A percentile compares a stretch with the other conserved stretches of the same genome.
These are phyloP conservation scores for Melanostoma mellinum DNA, from an alignment of 2,888 invertebrate species.

Conservation along the genomic window DNA sequence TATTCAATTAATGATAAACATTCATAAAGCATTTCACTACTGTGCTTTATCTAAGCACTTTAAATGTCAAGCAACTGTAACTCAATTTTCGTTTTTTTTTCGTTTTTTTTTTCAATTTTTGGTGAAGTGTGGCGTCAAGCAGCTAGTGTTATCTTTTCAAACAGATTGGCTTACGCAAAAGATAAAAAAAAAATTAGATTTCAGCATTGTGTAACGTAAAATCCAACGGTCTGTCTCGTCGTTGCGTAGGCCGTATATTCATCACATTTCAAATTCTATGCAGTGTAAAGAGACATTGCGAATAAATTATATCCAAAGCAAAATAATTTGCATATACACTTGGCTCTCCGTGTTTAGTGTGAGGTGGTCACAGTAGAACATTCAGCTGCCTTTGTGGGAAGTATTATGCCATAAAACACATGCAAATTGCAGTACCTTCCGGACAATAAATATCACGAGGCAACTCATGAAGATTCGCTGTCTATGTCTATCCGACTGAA, in stretches of 20 bases:
- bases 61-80: too few relatives aligned
- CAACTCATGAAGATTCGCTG: constrained; percentile 45
- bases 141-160: too few relatives aligned
- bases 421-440: constrained; percentile 66
- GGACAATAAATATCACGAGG: constrained; percentile 59
- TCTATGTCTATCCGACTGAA: not conserved
- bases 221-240: not conserved
- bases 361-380: constrained; percentile 35
- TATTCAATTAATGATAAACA: too few relatives aligned
- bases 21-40: too few relatives aligned
- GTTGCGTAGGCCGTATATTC: constrained; percentile 27
- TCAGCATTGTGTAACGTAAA: too few relatives aligned
- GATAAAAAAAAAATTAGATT: too few relatives aligned
- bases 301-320: constrained; percentile 47
- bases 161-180: too few relatives aligned
- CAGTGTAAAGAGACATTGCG: constrained; percentile 27
- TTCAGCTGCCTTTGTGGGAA: constrained; percentile 47
- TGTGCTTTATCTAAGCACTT: too few relatives aligned
- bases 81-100: too few relatives aligned
- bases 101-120: too few relatives aligned
- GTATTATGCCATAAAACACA: constrained; percentile 66
- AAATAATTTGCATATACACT: constrained; percentile 56
- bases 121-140: too few relatives aligned
- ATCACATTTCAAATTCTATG: constrained; percentile 19
- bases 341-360: constrained; percentile 4